Percentiles rank a stretch among this genome's conserved stretches.
These are phyloP conservation scores for Acrocera orbiculus DNA, from an alignment of 2,888 invertebrate species.

Conservation along the genomic window DNA sequence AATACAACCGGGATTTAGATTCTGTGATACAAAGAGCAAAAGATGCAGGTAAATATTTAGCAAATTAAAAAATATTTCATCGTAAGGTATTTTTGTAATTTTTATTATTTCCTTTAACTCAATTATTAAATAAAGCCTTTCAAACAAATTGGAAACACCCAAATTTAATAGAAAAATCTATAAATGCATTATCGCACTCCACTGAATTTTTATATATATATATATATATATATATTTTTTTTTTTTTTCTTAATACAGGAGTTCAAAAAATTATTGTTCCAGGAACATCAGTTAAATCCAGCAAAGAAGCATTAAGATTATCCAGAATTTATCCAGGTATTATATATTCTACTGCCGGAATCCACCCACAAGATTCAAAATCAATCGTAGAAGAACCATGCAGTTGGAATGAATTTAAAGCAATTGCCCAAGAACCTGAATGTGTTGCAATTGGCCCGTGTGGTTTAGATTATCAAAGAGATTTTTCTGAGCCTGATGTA, in stretches of 20 bases:
- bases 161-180: no score
- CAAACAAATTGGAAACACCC: no score
- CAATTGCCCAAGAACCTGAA: slow-evolving; percentile 62
- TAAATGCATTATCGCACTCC: no score
- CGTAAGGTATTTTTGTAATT: no score
- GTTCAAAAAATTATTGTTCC: slow-evolving; percentile 90
- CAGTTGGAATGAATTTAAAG: slow-evolving; percentile 59
- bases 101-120: no score
- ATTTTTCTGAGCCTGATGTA: slow-evolving; percentile 78
- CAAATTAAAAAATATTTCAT: neutral
- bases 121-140: no score
- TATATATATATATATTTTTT: neutral
- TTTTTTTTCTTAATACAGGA: slow-evolving; percentile 34
- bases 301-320: slow-evolving; percentile 76
- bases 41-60: slow-evolving; percentile 63
- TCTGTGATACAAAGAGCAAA: slow-evolving; percentile 80
- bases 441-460: slow-evolving; percentile 91
- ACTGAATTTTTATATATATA: neutral
- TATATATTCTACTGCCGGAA: slow-evolving; percentile 79
- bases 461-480: slow-evolving; percentile 84
- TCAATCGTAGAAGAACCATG: slow-evolving; percentile 52
- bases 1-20: slow-evolving; percentile 81
- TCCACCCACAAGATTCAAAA: slow-evolving; percentile 88
- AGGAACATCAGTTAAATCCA: slow-evolving; percentile 73
- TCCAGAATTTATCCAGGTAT: slow-evolving; percentile 80